phyloP scores from a whole-genome alignment of 2,113 vertebrate species.

The Bufo gargarizans region DNA sequence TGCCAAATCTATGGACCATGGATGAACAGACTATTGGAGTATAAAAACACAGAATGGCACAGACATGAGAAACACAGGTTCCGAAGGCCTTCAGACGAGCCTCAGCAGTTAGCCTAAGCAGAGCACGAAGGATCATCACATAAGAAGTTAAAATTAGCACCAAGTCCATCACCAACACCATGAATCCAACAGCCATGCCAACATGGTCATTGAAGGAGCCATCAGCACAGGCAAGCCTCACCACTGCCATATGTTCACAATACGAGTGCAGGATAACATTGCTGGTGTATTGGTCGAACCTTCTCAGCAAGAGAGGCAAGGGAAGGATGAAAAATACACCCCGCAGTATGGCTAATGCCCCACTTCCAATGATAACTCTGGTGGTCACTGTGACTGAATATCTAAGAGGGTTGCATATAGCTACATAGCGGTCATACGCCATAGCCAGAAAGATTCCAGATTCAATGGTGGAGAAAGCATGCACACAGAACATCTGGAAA shows the following conservation, averaged over 20 bases:
- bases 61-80: conserved; percentile 48
- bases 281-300: conserved; percentile 14
- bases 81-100: conserved; percentile 40
- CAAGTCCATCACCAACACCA: conserved; percentile 42
- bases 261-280: conserved; percentile 41
- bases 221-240: conserved; percentile 43
- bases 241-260: conserved; percentile 57
- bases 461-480: conserved; percentile 39
- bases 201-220: conserved; percentile 20
- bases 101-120: conserved; percentile 2
- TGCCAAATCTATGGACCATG: conserved; percentile 59
- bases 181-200: conserved; percentile 38
- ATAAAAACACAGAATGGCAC: conserved; percentile 46
- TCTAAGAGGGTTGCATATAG: conserved; percentile 53
- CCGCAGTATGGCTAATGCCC: not conserved
- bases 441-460: conserved; percentile 47
- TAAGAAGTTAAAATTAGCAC: conserved; percentile 35
- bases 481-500: conserved; percentile 55
- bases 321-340: conserved; percentile 41
- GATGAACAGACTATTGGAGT: conserved; percentile 54
- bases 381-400: conserved; percentile 16
- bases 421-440: conserved; percentile 54
- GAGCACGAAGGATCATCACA: conserved; percentile 36
- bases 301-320: not conserved
- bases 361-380: not conserved